These are phyloP conservation scores for Camponotus fellah DNA, from an alignment of 2,888 invertebrate genomes.

Conservation along the genomic window DNA sequence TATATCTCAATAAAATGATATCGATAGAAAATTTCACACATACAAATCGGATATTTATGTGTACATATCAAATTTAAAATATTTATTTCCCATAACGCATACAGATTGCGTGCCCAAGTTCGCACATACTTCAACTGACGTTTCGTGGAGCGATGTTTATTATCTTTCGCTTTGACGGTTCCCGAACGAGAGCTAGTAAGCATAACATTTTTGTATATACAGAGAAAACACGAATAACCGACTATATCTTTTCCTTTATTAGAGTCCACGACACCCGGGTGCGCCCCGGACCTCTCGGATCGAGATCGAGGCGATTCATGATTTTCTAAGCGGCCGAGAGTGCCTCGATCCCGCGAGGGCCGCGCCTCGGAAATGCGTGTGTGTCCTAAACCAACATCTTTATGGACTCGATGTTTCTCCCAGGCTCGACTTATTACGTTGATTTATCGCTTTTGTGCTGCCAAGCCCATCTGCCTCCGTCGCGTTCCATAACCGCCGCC, in stretches of 20 bases:
- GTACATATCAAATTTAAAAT: background rate
- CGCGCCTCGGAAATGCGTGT: slow-evolving; percentile 64
- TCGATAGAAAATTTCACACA: background rate
- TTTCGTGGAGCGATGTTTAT: slow-evolving; percentile 42
- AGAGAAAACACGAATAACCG: slow-evolving; percentile 50
- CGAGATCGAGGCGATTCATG: slow-evolving; percentile 58
- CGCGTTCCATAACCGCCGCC: slow-evolving; percentile 41
- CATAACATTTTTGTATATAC: slow-evolving; percentile 57
- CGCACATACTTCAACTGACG: slow-evolving; percentile 51
- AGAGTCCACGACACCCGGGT: slow-evolving; percentile 46
- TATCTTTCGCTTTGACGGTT: slow-evolving; percentile 46
- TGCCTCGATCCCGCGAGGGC: slow-evolving; percentile 60
- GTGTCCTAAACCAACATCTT: slow-evolving; percentile 77
- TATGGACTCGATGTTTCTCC: slow-evolving; percentile 72
- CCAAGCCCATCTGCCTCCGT: slow-evolving; percentile 62
- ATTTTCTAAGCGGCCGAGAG: slow-evolving; percentile 56
- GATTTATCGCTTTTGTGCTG: slow-evolving; percentile 74
- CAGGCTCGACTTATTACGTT: slow-evolving; percentile 73
- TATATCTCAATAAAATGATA: slow-evolving; percentile 3
- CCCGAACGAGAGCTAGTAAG: slow-evolving; percentile 33
- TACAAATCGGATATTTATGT: background rate
- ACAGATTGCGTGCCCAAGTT: slow-evolving; percentile 17
- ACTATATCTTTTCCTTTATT: slow-evolving; percentile 47
- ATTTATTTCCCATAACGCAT: slow-evolving; percentile 24
- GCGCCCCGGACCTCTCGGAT: slow-evolving; percentile 42